These are phyloP conservation scores for Labrus mixtus DNA, from an alignment of 2,113 vertebrate genomes.

Conservation along the genomic window DNA sequence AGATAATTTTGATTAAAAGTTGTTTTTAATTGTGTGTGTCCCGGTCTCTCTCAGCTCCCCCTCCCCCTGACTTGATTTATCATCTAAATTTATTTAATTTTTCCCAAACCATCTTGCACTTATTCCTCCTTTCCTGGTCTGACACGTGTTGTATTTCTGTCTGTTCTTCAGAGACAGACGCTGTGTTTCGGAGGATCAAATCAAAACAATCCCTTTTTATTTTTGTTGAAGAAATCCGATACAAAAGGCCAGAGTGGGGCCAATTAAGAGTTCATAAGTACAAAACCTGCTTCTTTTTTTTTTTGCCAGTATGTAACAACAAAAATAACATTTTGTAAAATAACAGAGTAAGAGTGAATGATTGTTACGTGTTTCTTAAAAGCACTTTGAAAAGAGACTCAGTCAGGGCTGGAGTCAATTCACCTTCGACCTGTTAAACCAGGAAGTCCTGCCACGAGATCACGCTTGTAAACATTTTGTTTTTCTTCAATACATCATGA, in stretches of 20 bases:
- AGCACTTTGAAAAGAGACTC: slow-evolving; percentile 38
- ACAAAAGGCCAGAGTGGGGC: slow-evolving; percentile 60
- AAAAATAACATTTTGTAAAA: slow-evolving; percentile 17
- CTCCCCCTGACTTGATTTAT: no score
- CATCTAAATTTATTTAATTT: no score
- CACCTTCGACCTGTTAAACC: neutral
- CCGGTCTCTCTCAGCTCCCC: no score
- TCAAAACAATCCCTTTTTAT: slow-evolving; percentile 66
- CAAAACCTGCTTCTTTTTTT: slow-evolving; percentile 37
- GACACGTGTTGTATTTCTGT: neutral
- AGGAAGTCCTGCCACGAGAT: neutral
- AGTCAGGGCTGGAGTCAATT: slow-evolving; percentile 24
- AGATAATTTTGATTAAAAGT: no score
- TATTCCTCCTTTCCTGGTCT: no score
- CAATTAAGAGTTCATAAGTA: slow-evolving; percentile 54
- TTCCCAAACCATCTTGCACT: no score
- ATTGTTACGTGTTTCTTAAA: slow-evolving; percentile 43
- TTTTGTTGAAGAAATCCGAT: slow-evolving; percentile 60
- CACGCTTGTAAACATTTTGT: neutral
- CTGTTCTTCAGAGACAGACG: neutral
- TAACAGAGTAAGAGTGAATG: neutral
- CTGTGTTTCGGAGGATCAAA: slow-evolving; percentile 8
- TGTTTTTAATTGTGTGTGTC: no score
- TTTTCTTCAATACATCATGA: neutral
- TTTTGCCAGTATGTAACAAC: slow-evolving; percentile 10